A percentile compares a stretch with the other conserved stretches of the same genome.
phyloP scores from a whole-genome alignment of 1,140 invertebrate genomes.

The Listronotus bonariensis region DNA sequence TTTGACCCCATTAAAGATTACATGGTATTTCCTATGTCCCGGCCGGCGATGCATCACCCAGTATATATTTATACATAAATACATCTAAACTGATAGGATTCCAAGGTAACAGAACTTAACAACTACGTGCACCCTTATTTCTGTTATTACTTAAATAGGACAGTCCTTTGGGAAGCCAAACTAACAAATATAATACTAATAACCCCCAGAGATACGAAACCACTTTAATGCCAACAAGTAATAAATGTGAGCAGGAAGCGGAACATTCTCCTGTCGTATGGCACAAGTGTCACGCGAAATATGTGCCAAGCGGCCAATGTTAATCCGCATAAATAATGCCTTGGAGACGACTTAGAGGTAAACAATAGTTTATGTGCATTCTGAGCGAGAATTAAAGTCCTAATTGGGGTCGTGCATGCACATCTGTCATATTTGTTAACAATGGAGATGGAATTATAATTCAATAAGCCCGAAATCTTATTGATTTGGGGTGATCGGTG shows the following conservation, averaged over 20 bases:
- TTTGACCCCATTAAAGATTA: no score
- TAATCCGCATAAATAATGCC: slow-evolving; percentile 23
- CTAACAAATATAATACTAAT: slow-evolving; percentile 13
- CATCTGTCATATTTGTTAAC: neutral
- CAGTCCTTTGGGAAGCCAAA: no score
- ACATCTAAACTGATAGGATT: no score
- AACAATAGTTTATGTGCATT: slow-evolving; percentile 21
- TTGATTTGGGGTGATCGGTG: neutral
- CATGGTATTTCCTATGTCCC: no score
- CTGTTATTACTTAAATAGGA: no score
- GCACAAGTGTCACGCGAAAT: slow-evolving; percentile 19
- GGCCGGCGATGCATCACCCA: no score
- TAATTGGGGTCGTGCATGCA: slow-evolving; percentile 7
- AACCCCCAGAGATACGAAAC: neutral
- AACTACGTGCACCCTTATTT: no score
- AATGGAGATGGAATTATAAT: neutral
- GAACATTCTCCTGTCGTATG: slow-evolving; percentile 13
- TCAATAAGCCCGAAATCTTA: neutral
- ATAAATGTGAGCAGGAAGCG: slow-evolving; percentile 10
- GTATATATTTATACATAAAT: no score
- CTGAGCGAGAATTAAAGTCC: slow-evolving; percentile 12
- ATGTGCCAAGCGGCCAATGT: slow-evolving; percentile 7
- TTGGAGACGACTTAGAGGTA: slow-evolving; percentile 12
- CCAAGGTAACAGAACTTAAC: no score
- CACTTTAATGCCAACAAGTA: neutral